Conservation (phyloP, 2,113 vertebrate genomes). For the Circaetus gallicus region DNA sequence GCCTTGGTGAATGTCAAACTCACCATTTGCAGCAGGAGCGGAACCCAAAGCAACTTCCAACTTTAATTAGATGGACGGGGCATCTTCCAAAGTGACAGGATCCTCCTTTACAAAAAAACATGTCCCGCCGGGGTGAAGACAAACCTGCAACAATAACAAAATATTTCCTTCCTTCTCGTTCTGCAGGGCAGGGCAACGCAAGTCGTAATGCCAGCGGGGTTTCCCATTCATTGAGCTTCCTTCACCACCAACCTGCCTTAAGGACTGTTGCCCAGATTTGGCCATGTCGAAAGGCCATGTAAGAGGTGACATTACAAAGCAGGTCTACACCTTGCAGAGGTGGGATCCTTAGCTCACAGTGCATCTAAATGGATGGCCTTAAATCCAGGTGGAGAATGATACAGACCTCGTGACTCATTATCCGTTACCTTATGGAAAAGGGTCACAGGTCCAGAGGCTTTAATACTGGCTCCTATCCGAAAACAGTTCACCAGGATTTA, state of each 20-base stretch:
- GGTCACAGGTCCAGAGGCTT: neutral
- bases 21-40: constrained; percentile 13
- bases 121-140: neutral
- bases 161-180: neutral
- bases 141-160: neutral
- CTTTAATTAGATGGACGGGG: neutral
- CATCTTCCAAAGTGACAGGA: neutral
- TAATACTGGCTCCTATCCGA: neutral
- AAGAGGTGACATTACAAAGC: neutral
- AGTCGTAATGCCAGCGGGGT: rapidly evolving
- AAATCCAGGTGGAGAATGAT: neutral
- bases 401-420: neutral
- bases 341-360: neutral
- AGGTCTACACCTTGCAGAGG: neutral
- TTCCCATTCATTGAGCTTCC: neutral
- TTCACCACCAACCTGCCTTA: neutral
- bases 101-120: neutral
- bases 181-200: neutral
- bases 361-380: neutral
- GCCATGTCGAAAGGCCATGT: neutral
- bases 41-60: neutral
- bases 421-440: neutral
- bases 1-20: neutral
- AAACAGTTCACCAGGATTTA: neutral
- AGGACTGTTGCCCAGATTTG: neutral